Percentiles rank a stretch among this genome's conserved stretches.
Evolutionary conservation across 64 coral and sea anemone genomes (phyloP).

Genomic region (Porites lutea): DNA sequence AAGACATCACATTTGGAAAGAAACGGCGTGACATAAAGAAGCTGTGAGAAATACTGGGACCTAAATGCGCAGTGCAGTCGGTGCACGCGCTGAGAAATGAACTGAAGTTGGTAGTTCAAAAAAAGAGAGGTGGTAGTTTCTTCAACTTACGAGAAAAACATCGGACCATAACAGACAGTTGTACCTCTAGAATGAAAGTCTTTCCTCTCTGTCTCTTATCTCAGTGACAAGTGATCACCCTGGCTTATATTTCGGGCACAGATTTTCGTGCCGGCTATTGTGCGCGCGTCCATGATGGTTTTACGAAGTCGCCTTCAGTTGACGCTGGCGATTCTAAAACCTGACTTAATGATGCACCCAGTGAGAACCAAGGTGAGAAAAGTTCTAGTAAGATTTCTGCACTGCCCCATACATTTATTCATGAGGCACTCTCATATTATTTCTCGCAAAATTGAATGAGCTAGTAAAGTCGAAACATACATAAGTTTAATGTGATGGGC

Average conservation of each 20-base stretch:
- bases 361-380: constrained; percentile 69
- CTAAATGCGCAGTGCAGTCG: too few relatives aligned
- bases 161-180: neutral
- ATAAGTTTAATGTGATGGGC: too few relatives aligned
- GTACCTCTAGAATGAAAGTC: neutral
- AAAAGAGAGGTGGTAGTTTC: neutral
- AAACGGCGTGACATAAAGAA: too few relatives aligned
- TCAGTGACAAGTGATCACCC: neutral
- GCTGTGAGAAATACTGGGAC: too few relatives aligned
- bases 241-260: neutral
- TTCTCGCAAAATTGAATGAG: too few relatives aligned
- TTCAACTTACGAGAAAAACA: neutral
- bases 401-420: too few relatives aligned
- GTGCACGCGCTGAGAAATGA: too few relatives aligned
- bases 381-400: neutral
- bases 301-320: constrained; percentile 67
- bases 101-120: neutral
- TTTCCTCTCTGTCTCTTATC: neutral
- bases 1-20: too few relatives aligned
- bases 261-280: neutral
- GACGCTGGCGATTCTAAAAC: constrained; percentile 94
- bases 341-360: constrained; percentile 83
- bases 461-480: too few relatives aligned
- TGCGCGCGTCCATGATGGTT: neutral
- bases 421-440: too few relatives aligned